Conservation (phyloP, 1,140 invertebrate species). For the Philaenus spumarius region DNA sequence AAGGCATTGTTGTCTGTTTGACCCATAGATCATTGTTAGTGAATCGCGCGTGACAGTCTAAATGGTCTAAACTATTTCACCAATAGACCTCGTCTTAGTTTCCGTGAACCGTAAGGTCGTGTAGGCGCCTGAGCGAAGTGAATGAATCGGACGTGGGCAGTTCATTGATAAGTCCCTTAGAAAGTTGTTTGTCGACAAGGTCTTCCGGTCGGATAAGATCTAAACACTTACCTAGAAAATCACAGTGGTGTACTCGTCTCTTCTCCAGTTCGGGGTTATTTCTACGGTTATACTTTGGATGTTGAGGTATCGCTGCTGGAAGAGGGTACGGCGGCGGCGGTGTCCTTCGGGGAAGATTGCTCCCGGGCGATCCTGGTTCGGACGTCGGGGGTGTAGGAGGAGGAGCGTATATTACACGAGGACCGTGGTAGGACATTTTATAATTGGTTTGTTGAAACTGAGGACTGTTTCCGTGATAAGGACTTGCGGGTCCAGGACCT, state of each 20-base stretch:
- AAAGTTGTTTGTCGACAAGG: no score
- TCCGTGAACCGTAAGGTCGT: no score
- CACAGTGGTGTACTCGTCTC: slow-evolving; percentile 88
- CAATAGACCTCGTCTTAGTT: no score
- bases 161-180: no score
- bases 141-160: no score
- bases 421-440: neutral
- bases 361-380: slow-evolving; percentile 70
- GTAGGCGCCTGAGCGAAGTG: no score
- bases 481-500: slow-evolving; percentile 32
- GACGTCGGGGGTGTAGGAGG: slow-evolving; percentile 75
- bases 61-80: no score
- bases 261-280: slow-evolving; percentile 96
- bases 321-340: slow-evolving; percentile 33
- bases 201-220: neutral
- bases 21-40: no score
- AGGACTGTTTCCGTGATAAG: slow-evolving; percentile 40
- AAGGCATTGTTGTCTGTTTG: no score
- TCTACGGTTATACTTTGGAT: slow-evolving; percentile 74
- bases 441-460: slow-evolving; percentile 35
- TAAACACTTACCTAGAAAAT: slow-evolving; percentile 76
- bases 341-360: slow-evolving; percentile 40
- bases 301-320: slow-evolving; percentile 37
- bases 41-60: no score
- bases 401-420: slow-evolving; percentile 63